A percentile compares a stretch with the other conserved stretches of the same genome.
Evolutionary conservation across 2,888 invertebrate species (phyloP).

Genomic region (Priocnemis perturbator): DNA sequence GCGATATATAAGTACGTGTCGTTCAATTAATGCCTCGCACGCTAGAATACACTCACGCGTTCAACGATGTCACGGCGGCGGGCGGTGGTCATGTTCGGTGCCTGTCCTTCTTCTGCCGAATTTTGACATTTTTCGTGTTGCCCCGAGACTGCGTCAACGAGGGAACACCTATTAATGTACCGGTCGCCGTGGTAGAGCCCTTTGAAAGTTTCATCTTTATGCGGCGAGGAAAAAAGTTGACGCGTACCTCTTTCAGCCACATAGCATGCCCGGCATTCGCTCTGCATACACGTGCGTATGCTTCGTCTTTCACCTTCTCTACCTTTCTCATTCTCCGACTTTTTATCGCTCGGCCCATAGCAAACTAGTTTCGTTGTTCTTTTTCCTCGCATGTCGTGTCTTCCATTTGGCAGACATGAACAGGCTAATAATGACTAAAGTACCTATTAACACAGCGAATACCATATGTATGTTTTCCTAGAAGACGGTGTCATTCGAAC

Average conservation of each 20-base stretch:
- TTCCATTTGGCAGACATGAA: too few relatives aligned
- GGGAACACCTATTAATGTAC: conserved; percentile 18
- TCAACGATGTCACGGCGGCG: conserved; percentile 24
- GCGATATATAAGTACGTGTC: neutral
- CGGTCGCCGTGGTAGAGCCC: conserved; percentile 2
- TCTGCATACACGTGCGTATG: neutral
- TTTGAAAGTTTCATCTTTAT: conserved; percentile 14
- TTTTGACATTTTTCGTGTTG: neutral
- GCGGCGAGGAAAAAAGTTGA: conserved; percentile 3
- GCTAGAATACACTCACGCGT: conserved; percentile 26
- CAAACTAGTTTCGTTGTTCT: too few relatives aligned
- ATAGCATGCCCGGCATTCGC: neutral
- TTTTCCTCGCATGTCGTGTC: too few relatives aligned
- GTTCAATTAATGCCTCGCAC: conserved; percentile 33
- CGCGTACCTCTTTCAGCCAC: conserved; percentile 6
- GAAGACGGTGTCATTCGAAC: too few relatives aligned
- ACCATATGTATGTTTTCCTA: too few relatives aligned
- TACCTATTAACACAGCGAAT: too few relatives aligned
- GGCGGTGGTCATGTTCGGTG: too few relatives aligned
- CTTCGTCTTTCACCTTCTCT: neutral
- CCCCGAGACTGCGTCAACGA: neutral
- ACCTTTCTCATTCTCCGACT: neutral
- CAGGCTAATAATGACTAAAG: too few relatives aligned
- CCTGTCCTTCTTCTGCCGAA: neutral
- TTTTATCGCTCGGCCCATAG: neutral